These are phyloP conservation scores for Pogonomyrmex barbatus DNA, from an alignment of 1,140 invertebrate species.

Conservation along the genomic window DNA sequence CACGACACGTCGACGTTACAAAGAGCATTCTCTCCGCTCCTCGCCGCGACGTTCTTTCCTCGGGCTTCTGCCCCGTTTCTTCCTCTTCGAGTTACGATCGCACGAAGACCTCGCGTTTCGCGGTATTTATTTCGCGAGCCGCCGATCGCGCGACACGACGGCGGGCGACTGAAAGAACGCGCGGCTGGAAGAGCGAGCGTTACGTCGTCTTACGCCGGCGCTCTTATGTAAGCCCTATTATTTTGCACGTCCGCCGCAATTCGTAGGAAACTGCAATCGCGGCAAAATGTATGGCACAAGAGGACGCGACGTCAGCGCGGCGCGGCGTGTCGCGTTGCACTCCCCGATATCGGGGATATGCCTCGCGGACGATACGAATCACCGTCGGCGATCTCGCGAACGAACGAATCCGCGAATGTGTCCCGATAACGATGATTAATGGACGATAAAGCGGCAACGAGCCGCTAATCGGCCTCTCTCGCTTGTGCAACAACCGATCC, in stretches of 20 bases:
- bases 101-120: conserved; percentile 19
- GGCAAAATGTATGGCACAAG: conserved; percentile 68
- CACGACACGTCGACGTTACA: not conserved
- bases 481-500: not conserved
- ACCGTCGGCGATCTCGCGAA: not conserved
- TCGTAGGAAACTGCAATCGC: conserved; percentile 67
- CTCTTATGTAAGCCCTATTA: conserved; percentile 80
- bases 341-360: not conserved
- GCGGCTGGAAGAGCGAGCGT: conserved; percentile 43
- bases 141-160: conserved; percentile 58
- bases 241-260: conserved; percentile 77
- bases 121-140: conserved; percentile 29
- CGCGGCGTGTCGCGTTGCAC: conserved; percentile 18
- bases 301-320: not conserved
- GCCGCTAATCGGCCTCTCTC: conserved; percentile 11
- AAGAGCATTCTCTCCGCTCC: not conserved
- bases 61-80: not conserved
- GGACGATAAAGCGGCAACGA: conserved; percentile 27
- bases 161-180: conserved; percentile 53
- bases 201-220: conserved; percentile 60
- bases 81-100: conserved; percentile 48
- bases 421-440: conserved; percentile 54
- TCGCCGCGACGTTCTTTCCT: not conserved
- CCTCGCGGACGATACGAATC: not conserved
- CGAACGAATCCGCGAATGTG: conserved; percentile 4